These are phyloP conservation scores for Mimachlamys varia DNA, from an alignment of 2,888 invertebrate species.

Conservation along the genomic window DNA sequence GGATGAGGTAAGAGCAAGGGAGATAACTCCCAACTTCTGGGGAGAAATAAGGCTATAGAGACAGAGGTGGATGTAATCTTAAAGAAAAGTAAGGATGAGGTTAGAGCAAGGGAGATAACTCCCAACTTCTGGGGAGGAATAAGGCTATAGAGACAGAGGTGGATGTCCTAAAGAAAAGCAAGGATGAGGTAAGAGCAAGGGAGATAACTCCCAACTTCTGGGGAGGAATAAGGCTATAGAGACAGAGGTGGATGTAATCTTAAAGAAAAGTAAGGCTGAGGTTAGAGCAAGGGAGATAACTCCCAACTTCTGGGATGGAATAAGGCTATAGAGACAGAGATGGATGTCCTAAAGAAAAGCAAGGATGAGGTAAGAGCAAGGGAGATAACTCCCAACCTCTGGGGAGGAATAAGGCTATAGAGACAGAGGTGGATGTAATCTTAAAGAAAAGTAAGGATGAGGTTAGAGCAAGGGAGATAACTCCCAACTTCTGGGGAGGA, in stretches of 20 bases:
- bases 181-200: conserved; percentile 76
- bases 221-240: too few species aligned
- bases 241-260: too few species aligned
- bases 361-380: conserved; percentile 77
- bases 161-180: conserved; percentile 68
- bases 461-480: conserved; percentile 69
- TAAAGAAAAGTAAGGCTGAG: too few species aligned
- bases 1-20: conserved; percentile 76
- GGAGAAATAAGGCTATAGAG: too few species aligned
- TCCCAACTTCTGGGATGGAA: conserved; percentile 68
- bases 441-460: too few species aligned
- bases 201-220: too few species aligned
- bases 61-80: too few species aligned
- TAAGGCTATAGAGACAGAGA: conserved; percentile 70
- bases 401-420: too few species aligned
- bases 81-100: too few species aligned
- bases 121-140: conserved; percentile 68
- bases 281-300: conserved; percentile 68
- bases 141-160: conserved; percentile 72
- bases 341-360: conserved; percentile 67
- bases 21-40: too few species aligned
- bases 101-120: conserved; percentile 67
- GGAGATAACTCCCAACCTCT: too few species aligned
- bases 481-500: conserved; percentile 65
- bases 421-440: too few species aligned